Base-by-base conservation (phyloP, 1,140 invertebrate species). In the Papilio helenus region DNA sequence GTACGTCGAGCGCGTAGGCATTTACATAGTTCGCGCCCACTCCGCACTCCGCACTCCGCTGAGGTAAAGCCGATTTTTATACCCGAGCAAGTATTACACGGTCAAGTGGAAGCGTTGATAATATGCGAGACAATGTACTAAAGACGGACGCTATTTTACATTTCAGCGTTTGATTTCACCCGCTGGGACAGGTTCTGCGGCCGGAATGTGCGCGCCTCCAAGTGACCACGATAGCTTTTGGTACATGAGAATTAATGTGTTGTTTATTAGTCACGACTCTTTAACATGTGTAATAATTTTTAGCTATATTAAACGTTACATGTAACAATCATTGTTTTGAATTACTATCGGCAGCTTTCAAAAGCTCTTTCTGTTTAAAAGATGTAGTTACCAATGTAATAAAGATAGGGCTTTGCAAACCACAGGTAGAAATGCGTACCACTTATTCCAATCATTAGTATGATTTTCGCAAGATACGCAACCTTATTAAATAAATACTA, bases 21-120 rank as follows among this genome's bases (percentile, higher is more conserved):
- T 92, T 91, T 89, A 92, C 90, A 88, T 92, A 90, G 86, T 92
- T 88, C 85, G 87, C 88, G 88, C 88, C 88, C 88, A 88, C 86
- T 86, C 51, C 51, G 51, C n/a, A 55, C n/a, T 55, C 51, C n/a
- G 51, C 82, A 76, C 44, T 46, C 14, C 44, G 71, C 73, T 84
- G 82, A 83, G 85, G 86, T 83, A 84, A 82, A 82, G 71, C 83
- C 81, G 86, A 89, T 88, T 89, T 88, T 88, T 89, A 85, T 86
- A 89, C 87, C 86, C 83, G 88, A 87, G 88, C 87, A 81, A 86
- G 85, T 91, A 92, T 93, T 89, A 93, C 85, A 86, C 92, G 88
- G 87, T 86, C 86, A 85, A 90, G 84, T 93, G 89, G 81, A 89
- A 83, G 85, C 78, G 89, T 83, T 87, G 81, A 85, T 88, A 86